A percentile compares a stretch with the other conserved stretches of the same genome.
phyloP scores from a whole-genome alignment of 2,113 vertebrate genomes.

The Leptocoma aspasia region DNA sequence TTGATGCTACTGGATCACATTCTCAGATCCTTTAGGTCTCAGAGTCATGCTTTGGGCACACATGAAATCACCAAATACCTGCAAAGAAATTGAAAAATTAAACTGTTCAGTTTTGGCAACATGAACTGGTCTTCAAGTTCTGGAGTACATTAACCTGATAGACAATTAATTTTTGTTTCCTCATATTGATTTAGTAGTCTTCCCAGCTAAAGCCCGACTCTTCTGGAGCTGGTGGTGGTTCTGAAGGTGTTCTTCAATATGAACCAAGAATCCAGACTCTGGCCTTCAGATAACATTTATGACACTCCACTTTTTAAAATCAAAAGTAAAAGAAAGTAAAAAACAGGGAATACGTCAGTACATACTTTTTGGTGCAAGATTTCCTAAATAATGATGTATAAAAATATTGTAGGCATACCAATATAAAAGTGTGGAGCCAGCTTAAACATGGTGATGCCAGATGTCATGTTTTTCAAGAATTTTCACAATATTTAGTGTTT shows the following conservation, averaged over 20 bases:
- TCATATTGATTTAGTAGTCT: neutral
- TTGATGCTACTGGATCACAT: neutral
- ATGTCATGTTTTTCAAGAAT: neutral
- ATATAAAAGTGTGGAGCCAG: neutral
- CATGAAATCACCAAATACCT: neutral
- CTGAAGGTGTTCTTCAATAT: neutral
- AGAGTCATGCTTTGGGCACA: neutral
- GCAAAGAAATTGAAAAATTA: neutral
- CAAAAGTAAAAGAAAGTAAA: neutral
- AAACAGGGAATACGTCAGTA: neutral
- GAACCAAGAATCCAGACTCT: neutral
- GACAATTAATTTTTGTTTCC: neutral
- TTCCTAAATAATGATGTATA: neutral
- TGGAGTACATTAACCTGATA: neutral
- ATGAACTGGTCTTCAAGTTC: neutral
- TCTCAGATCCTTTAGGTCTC: neutral
- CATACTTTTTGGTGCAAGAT: neutral
- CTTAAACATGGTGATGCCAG: neutral
- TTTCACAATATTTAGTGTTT: conserved; percentile 2
- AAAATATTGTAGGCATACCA: neutral
- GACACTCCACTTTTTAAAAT: neutral
- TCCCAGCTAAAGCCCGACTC: neutral
- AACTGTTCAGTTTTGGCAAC: neutral
- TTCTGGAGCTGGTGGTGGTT: neutral
- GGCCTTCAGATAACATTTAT: neutral